Evolutionary conservation across 1,140 invertebrate species (phyloP), one percentile per base, ranked within the genome.

Genomic region (Microvelia longipes): DNA sequence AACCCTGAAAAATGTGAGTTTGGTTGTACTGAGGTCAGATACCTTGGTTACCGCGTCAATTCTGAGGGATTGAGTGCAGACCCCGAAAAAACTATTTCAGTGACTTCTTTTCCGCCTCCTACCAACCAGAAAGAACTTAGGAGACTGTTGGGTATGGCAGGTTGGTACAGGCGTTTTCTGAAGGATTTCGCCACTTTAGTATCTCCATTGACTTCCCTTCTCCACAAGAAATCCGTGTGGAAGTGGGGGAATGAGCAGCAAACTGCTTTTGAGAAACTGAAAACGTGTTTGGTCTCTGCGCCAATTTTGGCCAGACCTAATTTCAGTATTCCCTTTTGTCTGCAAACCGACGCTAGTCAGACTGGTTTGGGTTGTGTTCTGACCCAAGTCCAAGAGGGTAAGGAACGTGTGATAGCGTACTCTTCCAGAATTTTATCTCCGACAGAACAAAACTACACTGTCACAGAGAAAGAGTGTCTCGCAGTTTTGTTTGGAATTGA

Each of bases 381-480:
- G 15, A 50, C 61, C 28, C 5, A 50, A 50, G 35, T 50, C 5
- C 35, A 50, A 50, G 35, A 50, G 5, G 35, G 35, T 11, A 5
- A 65, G 29, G 71, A 73, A 66, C 61, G 70, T 11, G 76, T 77
- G 0, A 76, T 81, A 50, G 73, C 75, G 0, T 81, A 79, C 72
- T 73, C 74, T 27, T 76, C 77, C 26, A 64, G 78, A 14, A 69
- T 70, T 5, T 66, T 82, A 13, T 68, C 30, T 30, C 62, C 69
- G 15, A 11, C 69, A 1, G 80, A 83, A 75, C 65, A 60, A 63
- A 78, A 78, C 11, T 82, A 78, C 69, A 64, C 73, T 0, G 74
- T 73, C 0, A 80, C 77, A 0, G 78, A 83, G 74, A 69, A 72
- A 67, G 82, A 83, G 75, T 75, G 74, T 61, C 71, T 83, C 24